Percentiles rank a stretch among this genome's conserved stretches.
These are phyloP conservation scores for Paragorgia papillata DNA, from an alignment of 92 coral and sea anemone species.

Conservation along the genomic window DNA sequence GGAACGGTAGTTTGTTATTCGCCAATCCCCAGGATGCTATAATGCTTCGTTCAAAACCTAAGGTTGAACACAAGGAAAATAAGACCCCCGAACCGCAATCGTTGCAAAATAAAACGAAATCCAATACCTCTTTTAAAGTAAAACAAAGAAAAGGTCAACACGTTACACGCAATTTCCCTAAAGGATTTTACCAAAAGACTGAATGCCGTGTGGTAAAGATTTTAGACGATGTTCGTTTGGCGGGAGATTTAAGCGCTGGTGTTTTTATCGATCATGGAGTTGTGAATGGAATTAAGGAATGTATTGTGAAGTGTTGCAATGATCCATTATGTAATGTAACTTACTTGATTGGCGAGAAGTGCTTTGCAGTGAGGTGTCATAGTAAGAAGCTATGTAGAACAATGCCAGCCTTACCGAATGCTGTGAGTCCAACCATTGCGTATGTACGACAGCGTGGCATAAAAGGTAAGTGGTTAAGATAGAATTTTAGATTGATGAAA, in stretches of 20 bases:
- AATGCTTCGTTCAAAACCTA: conserved; percentile 49
- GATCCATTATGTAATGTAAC: conserved; percentile 88
- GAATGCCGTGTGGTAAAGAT: conserved; percentile 70
- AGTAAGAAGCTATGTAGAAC: conserved; percentile 69
- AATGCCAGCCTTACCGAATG: conserved; percentile 67
- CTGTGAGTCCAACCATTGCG: conserved; percentile 73
- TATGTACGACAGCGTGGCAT: conserved; percentile 42
- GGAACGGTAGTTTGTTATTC: conserved; percentile 68
- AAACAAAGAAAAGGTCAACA: not conserved
- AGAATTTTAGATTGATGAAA: too few relatives aligned
- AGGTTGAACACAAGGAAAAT: not conserved
- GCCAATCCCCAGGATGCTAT: conserved; percentile 72
- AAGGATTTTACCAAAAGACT: not conserved
- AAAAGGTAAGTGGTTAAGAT: conserved; percentile 12
- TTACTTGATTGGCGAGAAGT: conserved; percentile 71
- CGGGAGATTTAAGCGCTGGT: conserved; percentile 86
- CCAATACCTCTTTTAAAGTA: conserved; percentile 9
- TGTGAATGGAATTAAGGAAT: conserved; percentile 70
- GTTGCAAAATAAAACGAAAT: conserved; percentile 7
- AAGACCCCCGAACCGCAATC: not conserved
- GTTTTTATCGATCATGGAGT: conserved; percentile 73
- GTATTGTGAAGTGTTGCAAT: conserved; percentile 75
- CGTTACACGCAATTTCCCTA: not conserved
- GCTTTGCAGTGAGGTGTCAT: conserved; percentile 80
- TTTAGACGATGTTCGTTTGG: conserved; percentile 68